Conservation (phyloP, 2,113 vertebrate species). For the Okapia johnstoni region DNA sequence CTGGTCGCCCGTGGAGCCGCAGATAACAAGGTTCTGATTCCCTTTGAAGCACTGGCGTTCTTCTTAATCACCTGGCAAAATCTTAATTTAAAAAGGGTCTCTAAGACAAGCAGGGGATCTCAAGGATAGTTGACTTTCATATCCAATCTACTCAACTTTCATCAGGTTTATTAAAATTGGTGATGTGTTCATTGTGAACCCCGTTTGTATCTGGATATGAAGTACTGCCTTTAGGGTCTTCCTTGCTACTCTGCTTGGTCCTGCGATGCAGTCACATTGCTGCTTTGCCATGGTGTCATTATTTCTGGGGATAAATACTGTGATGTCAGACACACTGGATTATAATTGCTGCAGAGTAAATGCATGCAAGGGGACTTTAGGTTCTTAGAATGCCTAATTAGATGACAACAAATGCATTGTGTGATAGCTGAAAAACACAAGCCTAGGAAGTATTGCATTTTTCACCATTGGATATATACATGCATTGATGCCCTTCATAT, state of each 20-base stretch:
- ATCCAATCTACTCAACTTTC: constrained; percentile 46
- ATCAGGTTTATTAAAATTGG: constrained; percentile 46
- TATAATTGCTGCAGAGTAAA: not conserved
- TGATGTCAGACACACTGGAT: not conserved
- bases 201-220: not conserved
- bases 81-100: constrained; percentile 66
- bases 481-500: not conserved
- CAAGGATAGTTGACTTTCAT: constrained; percentile 57
- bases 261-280: not conserved
- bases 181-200: constrained; percentile 24
- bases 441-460: not conserved
- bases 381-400: constrained; percentile 11
- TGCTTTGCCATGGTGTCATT: not conserved
- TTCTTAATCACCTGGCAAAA: constrained; percentile 64
- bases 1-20: not conserved
- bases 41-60: constrained; percentile 35
- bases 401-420: not conserved
- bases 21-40: constrained; percentile 44
- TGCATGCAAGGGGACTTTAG: not conserved
- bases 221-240: not conserved
- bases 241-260: not conserved
- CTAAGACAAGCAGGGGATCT: not conserved
- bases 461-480: not conserved
- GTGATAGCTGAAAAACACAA: not conserved
- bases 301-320: constrained; percentile 2